Evolutionary conservation across 2,797 vertebrate genomes (phyloP).

Genomic region (Malacoctenus gilli): DNA sequence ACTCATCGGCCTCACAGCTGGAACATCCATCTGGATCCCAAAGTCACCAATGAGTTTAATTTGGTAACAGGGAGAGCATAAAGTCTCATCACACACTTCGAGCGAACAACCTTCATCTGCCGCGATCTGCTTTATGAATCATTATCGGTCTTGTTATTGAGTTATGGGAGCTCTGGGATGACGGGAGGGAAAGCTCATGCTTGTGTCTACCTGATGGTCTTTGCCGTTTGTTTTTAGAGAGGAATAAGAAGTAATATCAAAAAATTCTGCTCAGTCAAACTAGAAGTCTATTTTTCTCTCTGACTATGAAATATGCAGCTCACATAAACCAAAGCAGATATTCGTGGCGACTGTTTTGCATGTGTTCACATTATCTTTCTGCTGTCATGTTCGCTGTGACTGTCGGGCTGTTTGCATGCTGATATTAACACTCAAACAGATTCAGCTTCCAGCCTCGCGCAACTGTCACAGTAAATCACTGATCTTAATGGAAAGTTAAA

Average conservation of each 20-base stretch:
- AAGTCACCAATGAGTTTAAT: background rate
- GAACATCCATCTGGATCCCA: slow-evolving; percentile 8
- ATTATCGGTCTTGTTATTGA: no score
- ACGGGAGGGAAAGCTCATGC: no score
- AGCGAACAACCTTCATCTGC: no score
- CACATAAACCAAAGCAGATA: background rate
- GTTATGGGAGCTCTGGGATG: no score
- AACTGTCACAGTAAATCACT: slow-evolving; percentile 7
- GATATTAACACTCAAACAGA: slow-evolving; percentile 15
- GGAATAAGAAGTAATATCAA: no score
- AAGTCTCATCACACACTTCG: background rate
- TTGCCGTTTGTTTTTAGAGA: no score
- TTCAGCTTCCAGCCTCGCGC: background rate
- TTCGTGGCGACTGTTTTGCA: slow-evolving; percentile 3
- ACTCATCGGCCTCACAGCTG: slow-evolving; percentile 1
- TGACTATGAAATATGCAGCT: background rate
- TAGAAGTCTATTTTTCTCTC: no score
- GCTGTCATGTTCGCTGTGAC: slow-evolving; percentile 2
- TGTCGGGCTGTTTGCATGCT: slow-evolving; percentile 17
- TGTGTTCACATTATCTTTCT: slow-evolving; percentile 9
- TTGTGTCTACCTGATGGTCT: no score
- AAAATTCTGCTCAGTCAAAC: no score
- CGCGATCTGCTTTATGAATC: no score
- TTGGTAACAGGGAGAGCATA: background rate
- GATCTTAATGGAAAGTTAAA: slow-evolving; percentile 27